A percentile compares a stretch with the other conserved stretches of the same genome.
Conservation (phyloP, 2,797 vertebrate genomes). For the Buceros bicornis region DNA sequence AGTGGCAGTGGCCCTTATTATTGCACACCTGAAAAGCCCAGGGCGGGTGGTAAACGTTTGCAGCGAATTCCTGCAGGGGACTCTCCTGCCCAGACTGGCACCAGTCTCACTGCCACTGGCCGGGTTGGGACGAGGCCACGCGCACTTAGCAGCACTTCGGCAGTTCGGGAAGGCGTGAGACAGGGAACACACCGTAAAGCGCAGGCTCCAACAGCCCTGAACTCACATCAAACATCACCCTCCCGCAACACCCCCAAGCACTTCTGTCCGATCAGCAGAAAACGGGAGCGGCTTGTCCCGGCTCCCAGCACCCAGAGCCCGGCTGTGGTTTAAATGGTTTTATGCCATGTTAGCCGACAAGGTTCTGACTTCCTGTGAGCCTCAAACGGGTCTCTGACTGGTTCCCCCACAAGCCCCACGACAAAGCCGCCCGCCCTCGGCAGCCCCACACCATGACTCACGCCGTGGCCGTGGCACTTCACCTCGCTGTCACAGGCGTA, state of each 20-base stretch:
- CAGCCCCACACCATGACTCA: conserved; percentile 48
- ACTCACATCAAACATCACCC: not conserved
- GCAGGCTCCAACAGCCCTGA: accelerated
- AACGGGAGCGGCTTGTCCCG: not conserved
- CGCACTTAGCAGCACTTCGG: accelerated
- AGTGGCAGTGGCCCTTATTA: conserved; percentile 30
- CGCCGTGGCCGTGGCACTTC: conserved; percentile 81
- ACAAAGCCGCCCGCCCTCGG: accelerated
- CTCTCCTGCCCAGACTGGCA: not conserved
- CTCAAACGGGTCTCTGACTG: accelerated
- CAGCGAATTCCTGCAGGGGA: accelerated
- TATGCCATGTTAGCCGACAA: no score
- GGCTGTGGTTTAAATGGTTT: not conserved
- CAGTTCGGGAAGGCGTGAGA: no score
- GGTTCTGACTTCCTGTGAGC: not conserved
- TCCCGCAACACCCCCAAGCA: accelerated
- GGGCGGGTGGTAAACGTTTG: accelerated
- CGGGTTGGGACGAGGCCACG: not conserved
- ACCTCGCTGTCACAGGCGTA: conserved; percentile 69
- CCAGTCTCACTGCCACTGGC: not conserved
- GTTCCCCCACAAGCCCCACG: accelerated
- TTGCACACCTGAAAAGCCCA: conserved; percentile 49
- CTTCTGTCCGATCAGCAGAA: no score
- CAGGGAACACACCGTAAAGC: accelerated
- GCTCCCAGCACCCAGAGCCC: not conserved